Percentiles rank a stretch among this genome's conserved stretches.
phyloP scores from a whole-genome alignment of 2,797 vertebrate genomes.

The Dallia pectoralis region DNA sequence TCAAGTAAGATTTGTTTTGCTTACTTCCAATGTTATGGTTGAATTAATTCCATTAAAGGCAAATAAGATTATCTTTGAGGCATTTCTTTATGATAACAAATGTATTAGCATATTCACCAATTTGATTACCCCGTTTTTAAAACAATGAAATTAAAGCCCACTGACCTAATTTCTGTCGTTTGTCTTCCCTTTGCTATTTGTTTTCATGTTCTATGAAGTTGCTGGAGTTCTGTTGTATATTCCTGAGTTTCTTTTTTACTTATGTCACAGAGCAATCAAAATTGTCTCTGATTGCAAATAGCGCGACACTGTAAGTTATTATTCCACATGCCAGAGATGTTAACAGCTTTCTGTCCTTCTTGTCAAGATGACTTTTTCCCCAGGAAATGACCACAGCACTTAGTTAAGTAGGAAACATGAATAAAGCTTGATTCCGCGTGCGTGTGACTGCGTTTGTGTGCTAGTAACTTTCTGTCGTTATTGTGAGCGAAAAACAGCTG shows the following conservation, averaged over 20 bases:
- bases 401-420: slow-evolving; percentile 48
- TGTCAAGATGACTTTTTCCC: slow-evolving; percentile 28
- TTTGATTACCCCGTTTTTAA: neutral
- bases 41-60: too few species aligned
- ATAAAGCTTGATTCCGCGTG: slow-evolving; percentile 45
- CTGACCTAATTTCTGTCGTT: too few species aligned
- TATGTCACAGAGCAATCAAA: slow-evolving; percentile 60
- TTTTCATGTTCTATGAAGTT: neutral
- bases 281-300: slow-evolving; percentile 48
- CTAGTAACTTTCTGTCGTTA: slow-evolving; percentile 36
- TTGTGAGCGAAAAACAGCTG: slow-evolving; percentile 59
- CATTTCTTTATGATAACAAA: too few species aligned
- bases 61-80: too few species aligned
- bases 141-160: neutral
- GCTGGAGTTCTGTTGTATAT: slow-evolving; percentile 47
- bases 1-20: slow-evolving; percentile 40
- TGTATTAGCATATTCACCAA: neutral
- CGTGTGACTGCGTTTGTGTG: slow-evolving; percentile 29
- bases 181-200: neutral
- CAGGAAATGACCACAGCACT: slow-evolving; percentile 46
- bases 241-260: slow-evolving; percentile 52
- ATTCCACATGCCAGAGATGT: slow-evolving; percentile 40
- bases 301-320: slow-evolving; percentile 48
- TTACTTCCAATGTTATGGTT: slow-evolving; percentile 13
- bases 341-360: slow-evolving; percentile 25